Percentiles rank a stretch among this genome's conserved stretches.
These are phyloP conservation scores for Tinea pellionella DNA, from an alignment of 2,888 invertebrate species.

Conservation along the genomic window DNA sequence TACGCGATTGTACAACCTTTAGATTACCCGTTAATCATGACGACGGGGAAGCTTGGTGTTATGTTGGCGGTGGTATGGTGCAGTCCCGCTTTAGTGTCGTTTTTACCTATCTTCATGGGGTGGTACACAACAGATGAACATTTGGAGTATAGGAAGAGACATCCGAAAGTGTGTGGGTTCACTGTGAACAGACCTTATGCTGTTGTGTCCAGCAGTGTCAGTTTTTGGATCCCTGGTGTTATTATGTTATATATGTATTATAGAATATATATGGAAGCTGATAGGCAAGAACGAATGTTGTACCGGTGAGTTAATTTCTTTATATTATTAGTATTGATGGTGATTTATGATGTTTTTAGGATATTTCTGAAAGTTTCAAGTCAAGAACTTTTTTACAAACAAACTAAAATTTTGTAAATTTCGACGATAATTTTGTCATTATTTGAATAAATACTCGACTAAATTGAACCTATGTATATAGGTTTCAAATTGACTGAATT, in stretches of 20 bases:
- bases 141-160: conserved; percentile 73
- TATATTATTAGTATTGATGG: too few species aligned
- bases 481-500: too few species aligned
- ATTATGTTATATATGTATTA: conserved; percentile 95
- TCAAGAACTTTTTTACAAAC: too few species aligned
- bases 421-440: too few species aligned
- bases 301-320: conserved; percentile 73
- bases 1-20: conserved; percentile 94
- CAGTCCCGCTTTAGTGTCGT: conserved; percentile 91
- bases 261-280: conserved; percentile 87
- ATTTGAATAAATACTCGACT: too few species aligned
- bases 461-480: too few species aligned
- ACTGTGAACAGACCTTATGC: conserved; percentile 89
- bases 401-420: too few species aligned
- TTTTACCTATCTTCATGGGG: conserved; percentile 94
- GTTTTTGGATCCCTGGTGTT: conserved; percentile 94
- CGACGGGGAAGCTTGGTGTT: conserved; percentile 79
- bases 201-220: conserved; percentile 88
- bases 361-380: too few species aligned
- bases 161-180: conserved; percentile 83
- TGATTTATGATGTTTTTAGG: too few species aligned
- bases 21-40: conserved; percentile 94
- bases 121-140: conserved; percentile 93
- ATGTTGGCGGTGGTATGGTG: conserved; percentile 94
- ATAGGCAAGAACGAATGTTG: conserved; percentile 84